Evolutionary conservation across 2,888 invertebrate genomes (phyloP).

Genomic region (Craniophora ligustri): DNA sequence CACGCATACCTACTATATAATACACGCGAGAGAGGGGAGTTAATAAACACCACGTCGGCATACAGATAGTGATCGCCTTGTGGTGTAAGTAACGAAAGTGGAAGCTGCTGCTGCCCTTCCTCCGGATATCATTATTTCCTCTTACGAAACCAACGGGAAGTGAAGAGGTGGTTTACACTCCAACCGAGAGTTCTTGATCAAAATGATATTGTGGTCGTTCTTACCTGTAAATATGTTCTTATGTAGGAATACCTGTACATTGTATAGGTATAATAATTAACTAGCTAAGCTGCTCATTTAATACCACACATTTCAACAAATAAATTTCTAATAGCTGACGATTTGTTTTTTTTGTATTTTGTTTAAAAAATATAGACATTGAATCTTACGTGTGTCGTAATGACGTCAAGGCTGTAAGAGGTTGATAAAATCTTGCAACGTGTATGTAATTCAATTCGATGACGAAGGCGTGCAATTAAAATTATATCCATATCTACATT

Average conservation of each 20-base stretch:
- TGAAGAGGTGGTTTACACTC: constrained; percentile 19
- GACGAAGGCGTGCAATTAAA: constrained; percentile 31
- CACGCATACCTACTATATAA: too few species aligned
- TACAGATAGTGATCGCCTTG: constrained; percentile 34
- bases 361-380: constrained; percentile 9
- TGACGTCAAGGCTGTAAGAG: constrained; percentile 30
- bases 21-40: too few species aligned
- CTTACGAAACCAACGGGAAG: constrained; percentile 42
- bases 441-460: constrained; percentile 40
- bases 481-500: constrained; percentile 20
- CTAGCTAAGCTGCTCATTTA: too few species aligned
- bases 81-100: constrained; percentile 43
- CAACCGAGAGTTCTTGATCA: constrained; percentile 1
- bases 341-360: constrained; percentile 10
- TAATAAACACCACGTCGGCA: constrained; percentile 29
- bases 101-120: constrained; percentile 47
- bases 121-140: constrained; percentile 43
- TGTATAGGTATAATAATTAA: too few species aligned
- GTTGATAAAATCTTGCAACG: constrained; percentile 40
- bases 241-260: not conserved
- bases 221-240: not conserved
- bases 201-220: constrained; percentile 8
- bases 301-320: too few species aligned
- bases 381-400: constrained; percentile 1
- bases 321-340: constrained; percentile 10